Evolutionary conservation across 2,113 vertebrate species (phyloP).

Genomic region (Garra rufa): DNA sequence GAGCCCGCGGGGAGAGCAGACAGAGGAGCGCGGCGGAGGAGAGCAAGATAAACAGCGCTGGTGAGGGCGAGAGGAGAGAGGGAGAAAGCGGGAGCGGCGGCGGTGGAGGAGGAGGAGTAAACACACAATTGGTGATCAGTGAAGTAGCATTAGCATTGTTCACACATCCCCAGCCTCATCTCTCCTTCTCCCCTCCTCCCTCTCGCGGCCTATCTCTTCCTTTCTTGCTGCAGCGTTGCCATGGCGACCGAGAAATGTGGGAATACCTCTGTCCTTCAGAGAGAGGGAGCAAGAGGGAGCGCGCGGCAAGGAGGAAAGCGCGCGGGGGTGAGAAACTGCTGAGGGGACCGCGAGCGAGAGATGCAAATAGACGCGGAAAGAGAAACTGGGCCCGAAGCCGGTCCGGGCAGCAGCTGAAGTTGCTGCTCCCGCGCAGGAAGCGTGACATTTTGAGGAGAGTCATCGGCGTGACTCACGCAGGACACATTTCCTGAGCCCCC

Average conservation of each 20-base stretch:
- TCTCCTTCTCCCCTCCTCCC: slow-evolving; percentile 54
- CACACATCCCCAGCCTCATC: slow-evolving; percentile 63
- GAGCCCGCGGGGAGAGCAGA: slow-evolving; percentile 59
- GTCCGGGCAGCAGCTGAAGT: slow-evolving; percentile 60
- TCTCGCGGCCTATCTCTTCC: slow-evolving; percentile 70
- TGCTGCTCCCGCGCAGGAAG: slow-evolving; percentile 41
- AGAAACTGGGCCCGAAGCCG: slow-evolving; percentile 43
- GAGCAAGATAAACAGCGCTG: slow-evolving; percentile 10
- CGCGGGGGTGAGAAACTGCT: slow-evolving; percentile 44
- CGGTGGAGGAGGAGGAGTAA: background rate
- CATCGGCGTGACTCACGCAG: slow-evolving; percentile 49
- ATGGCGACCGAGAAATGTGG: slow-evolving; percentile 79
- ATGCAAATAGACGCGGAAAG: background rate
- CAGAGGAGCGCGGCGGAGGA: background rate
- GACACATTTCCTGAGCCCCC: slow-evolving; percentile 48
- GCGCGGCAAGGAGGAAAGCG: slow-evolving; percentile 14
- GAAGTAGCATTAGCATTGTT: slow-evolving; percentile 75
- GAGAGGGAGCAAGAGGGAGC: slow-evolving; percentile 60
- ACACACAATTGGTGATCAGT: slow-evolving; percentile 69
- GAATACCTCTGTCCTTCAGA: slow-evolving; percentile 84
- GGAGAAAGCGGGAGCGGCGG: slow-evolving; percentile 9
- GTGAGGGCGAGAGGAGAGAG: background rate
- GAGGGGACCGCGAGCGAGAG: slow-evolving; percentile 8
- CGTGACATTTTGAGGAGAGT: slow-evolving; percentile 48
- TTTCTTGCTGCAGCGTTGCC: slow-evolving; percentile 80